These are phyloP conservation scores for Entomobrya proxima DNA, from an alignment of 2,888 invertebrate species.

Conservation along the genomic window DNA sequence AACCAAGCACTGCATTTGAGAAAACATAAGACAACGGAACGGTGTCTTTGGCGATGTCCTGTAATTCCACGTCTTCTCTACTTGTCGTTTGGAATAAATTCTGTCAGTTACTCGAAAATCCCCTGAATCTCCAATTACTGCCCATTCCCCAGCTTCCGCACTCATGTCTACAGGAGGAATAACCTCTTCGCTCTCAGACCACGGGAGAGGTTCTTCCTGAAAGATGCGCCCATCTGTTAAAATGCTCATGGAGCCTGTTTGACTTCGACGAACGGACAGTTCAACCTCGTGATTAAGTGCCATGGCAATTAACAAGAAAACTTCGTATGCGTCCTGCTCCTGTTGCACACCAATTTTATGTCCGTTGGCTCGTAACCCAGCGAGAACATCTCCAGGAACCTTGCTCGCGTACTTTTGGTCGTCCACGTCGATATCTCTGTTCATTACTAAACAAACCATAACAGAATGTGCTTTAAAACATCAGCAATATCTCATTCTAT, in stretches of 20 bases:
- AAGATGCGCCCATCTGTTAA: conserved; percentile 19
- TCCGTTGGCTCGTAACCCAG: conserved; percentile 85
- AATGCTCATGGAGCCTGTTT: conserved; percentile 43
- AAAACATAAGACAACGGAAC: conserved; percentile 86
- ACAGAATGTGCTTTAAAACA: neutral
- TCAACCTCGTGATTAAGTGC: conserved; percentile 90
- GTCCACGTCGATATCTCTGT: conserved; percentile 78
- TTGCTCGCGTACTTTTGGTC: conserved; percentile 44
- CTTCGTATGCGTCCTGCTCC: conserved; percentile 96
- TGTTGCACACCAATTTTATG: conserved; percentile 91
- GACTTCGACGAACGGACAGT: conserved; percentile 59
- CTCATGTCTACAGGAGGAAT: conserved; percentile 23
- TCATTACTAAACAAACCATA: conserved; percentile 81
- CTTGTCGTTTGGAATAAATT: conserved; percentile 54
- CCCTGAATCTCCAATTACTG: conserved; percentile 4
- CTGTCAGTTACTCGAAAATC: conserved; percentile 22
- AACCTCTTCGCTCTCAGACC: neutral
- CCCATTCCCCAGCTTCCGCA: conserved; percentile 43
- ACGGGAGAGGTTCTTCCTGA: conserved; percentile 74
- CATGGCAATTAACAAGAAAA: conserved; percentile 91
- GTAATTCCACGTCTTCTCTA: conserved; percentile 1
- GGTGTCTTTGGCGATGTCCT: conserved; percentile 79
- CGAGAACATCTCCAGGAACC: conserved; percentile 83
- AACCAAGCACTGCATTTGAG: conserved; percentile 85
- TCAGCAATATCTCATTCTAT: neutral